A percentile compares a stretch with the other conserved stretches of the same genome.
Evolutionary conservation across 2,888 invertebrate species (phyloP).

Genomic region (Lampropteryx suffumata): DNA sequence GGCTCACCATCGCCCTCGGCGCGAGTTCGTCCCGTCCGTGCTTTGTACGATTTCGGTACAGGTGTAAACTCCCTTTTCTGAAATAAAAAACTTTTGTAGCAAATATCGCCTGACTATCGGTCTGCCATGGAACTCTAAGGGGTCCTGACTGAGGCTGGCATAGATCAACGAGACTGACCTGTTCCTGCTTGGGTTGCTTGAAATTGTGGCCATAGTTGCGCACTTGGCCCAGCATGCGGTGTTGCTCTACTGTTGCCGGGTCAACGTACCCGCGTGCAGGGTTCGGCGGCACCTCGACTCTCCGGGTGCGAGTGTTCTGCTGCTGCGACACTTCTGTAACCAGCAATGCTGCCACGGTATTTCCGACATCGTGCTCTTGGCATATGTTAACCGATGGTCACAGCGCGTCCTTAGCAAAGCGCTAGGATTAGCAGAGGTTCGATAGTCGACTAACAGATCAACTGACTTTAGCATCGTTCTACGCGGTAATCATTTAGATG

Average conservation of each 20-base stretch:
- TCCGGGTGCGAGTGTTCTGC: conserved; percentile 47
- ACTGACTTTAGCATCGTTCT: too few relatives aligned
- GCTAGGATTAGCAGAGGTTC: too few relatives aligned
- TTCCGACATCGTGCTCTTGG: conserved; percentile 23
- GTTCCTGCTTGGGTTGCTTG: conserved; percentile 35
- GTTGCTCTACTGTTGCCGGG: conserved; percentile 64
- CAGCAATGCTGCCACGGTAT: conserved; percentile 47
- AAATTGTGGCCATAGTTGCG: conserved; percentile 50
- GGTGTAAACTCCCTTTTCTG: conserved; percentile 32
- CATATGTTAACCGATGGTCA: background rate
- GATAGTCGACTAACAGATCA: too few relatives aligned
- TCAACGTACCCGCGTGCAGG: conserved; percentile 62
- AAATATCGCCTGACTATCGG: background rate
- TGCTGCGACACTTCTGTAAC: conserved; percentile 64
- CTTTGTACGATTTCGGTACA: conserved; percentile 30
- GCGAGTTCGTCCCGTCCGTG: conserved; percentile 40
- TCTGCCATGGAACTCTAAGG: too few relatives aligned
- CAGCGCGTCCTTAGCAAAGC: too few relatives aligned
- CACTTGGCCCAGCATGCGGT: conserved; percentile 62
- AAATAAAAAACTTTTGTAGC: background rate
- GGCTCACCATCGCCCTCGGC: conserved; percentile 53
- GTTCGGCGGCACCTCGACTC: conserved; percentile 50
- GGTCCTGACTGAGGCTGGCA: too few relatives aligned
- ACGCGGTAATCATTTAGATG: too few relatives aligned
- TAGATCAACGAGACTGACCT: conserved; percentile 22